Evolutionary conservation across 2,113 vertebrate genomes (phyloP), one percentile per base, ranked within the genome.

Genomic region (Zosterops pallidus): DNA sequence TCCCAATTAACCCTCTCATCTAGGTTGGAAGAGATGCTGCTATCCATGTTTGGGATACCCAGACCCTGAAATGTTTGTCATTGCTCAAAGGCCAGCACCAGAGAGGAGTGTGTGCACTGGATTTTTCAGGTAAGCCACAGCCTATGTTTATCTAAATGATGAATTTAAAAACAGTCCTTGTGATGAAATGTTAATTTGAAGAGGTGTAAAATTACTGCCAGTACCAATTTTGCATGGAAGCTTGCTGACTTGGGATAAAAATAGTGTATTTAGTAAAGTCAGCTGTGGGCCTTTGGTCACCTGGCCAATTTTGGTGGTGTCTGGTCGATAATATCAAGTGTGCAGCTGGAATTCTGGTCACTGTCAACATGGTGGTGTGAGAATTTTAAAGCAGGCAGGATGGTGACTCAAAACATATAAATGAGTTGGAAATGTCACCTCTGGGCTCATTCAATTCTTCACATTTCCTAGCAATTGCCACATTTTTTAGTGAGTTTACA

Each of bases 11-110:
- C 71, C 3, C 65, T 97, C 19, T 97, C 17, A 23, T 95, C 93
- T 96, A 99, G 99, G 98, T 99, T 95, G 99, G 99, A 91, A 98
- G 99, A 97, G 99, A 99, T 96, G 98, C 99, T 57, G 98, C 99
- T 25, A 97, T 99, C 93, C 99, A 99, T 17, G 96, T 99, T 16
- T 99, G 99, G 99, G 99, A 99, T 95, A 98, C 99, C 9, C 98
- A 99, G 78, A 99, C 98, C 4, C 97, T 99, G 78, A 99, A 99
- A 95, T 99, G 99, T 97, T 95, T 99, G 81, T 99, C 99, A 0
- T 84, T 99, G 22, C 97, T 99, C 72, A 99, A 98, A 96, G 99
- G 99, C 71, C 98, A 99, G 44, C 99, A 99, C 94, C 98, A 98
- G 93, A 98, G 97, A 93, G 99, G 99, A n/a, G 99, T 99, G n/a